Evolutionary conservation across 2,888 invertebrate species (phyloP).

Genomic region (Matsumyia berberina): DNA sequence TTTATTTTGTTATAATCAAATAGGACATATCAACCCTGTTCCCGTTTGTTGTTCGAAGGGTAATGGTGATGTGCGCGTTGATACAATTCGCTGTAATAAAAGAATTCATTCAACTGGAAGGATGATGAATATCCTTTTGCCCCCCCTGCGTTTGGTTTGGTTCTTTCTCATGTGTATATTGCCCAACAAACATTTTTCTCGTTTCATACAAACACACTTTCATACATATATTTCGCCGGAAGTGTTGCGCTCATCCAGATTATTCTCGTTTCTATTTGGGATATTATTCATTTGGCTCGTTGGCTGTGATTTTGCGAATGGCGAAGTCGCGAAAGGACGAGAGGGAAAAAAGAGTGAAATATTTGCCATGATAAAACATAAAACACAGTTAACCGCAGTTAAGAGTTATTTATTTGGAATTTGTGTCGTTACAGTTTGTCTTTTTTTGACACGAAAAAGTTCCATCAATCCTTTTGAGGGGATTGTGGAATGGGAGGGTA

Average conservation of each 20-base stretch:
- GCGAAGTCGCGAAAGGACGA: background rate
- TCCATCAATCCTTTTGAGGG: background rate
- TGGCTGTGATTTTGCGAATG: slow-evolving; percentile 11
- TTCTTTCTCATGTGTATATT: slow-evolving; percentile 21
- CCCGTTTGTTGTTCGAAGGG: slow-evolving; percentile 14
- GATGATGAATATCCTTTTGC: slow-evolving; percentile 71
- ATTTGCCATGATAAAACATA: slow-evolving; percentile 37
- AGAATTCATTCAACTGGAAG: slow-evolving; percentile 69
- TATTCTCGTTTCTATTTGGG: slow-evolving; percentile 47
- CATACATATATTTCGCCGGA: slow-evolving; percentile 59
- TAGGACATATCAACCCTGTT: slow-evolving; percentile 51
- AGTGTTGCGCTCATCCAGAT: slow-evolving; percentile 64
- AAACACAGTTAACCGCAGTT: slow-evolving; percentile 57
- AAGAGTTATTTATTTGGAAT: slow-evolving; percentile 54
- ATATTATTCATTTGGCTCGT: slow-evolving; percentile 19
- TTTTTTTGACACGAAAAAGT: slow-evolving; percentile 1
- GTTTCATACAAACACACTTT: too few species aligned
- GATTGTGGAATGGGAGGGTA: background rate
- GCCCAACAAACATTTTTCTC: slow-evolving; percentile 42
- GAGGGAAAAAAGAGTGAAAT: background rate
- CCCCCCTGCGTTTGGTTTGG: slow-evolving; percentile 23
- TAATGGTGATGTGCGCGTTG: slow-evolving; percentile 60
- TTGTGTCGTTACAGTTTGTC: slow-evolving; percentile 27
- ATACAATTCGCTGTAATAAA: slow-evolving; percentile 67
- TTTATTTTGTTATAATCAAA: slow-evolving; percentile 69